Evolutionary conservation across 2,113 vertebrate species (phyloP).

Genomic region (Myiopsitta monachus): DNA sequence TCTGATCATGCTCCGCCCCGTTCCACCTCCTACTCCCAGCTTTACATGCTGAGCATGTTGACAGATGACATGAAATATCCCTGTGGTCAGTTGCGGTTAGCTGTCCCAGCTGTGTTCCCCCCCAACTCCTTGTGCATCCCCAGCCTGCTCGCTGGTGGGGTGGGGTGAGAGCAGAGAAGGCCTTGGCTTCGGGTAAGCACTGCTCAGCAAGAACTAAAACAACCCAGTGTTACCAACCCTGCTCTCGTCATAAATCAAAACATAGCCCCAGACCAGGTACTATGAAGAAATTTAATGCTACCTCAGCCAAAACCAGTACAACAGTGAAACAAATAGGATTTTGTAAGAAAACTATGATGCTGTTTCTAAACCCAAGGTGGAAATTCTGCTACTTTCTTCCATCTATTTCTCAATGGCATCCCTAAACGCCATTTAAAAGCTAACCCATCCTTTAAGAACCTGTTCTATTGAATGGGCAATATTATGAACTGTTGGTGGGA

Average conservation of each 20-base stretch:
- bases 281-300: neutral
- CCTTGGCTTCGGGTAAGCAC: neutral
- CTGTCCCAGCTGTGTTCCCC: accelerated
- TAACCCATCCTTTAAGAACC: neutral
- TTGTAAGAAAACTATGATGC: neutral
- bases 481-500: neutral
- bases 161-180: neutral
- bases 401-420: neutral
- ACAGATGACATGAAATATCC: accelerated
- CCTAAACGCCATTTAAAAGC: neutral
- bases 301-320: neutral
- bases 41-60: neutral
- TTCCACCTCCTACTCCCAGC: neutral
- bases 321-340: neutral
- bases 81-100: neutral
- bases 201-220: neutral
- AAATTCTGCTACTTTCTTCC: neutral
- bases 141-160: too few relatives aligned
- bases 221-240: neutral
- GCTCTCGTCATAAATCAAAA: neutral
- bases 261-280: neutral
- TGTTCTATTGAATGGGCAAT: neutral
- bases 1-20: accelerated
- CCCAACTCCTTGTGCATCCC: neutral
- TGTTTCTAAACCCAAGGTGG: neutral